A percentile compares a stretch with the other conserved stretches of the same genome.
Conservation (phyloP, 2,888 invertebrate species). For the Drosophila neotestacea region DNA sequence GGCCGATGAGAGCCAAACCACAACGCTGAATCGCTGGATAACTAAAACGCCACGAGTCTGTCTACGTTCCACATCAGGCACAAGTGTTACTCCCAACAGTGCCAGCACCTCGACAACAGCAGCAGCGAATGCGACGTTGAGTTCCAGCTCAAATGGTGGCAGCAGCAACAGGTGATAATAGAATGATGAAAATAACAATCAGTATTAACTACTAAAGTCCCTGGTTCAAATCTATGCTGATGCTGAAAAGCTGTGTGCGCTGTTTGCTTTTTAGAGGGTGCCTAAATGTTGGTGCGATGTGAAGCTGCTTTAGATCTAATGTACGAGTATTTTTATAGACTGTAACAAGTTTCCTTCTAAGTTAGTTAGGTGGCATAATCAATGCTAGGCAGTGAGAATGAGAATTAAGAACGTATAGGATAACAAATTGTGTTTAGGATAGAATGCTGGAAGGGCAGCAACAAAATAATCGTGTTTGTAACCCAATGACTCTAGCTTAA, state of each 20-base stretch:
- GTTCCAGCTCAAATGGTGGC: conserved; percentile 59
- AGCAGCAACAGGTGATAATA: conserved; percentile 50
- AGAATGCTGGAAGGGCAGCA: conserved; percentile 29
- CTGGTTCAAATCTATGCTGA: conserved; percentile 15
- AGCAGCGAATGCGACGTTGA: conserved; percentile 9
- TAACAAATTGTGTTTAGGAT: conserved; percentile 51
- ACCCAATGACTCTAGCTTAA: conserved; percentile 22
- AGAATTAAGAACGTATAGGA: conserved; percentile 20
- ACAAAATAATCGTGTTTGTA: neutral
- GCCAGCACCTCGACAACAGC: conserved; percentile 30
- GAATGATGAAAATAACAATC: conserved; percentile 16
- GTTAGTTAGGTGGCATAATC: conserved; percentile 61
- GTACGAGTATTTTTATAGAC: conserved; percentile 76
- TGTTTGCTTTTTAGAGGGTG: conserved; percentile 63
- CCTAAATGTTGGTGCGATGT: conserved; percentile 15
- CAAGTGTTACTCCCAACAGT: conserved; percentile 20
- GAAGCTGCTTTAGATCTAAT: conserved; percentile 26
- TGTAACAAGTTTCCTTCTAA: conserved; percentile 78
- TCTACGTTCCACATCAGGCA: conserved; percentile 35
- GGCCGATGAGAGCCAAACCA: conserved; percentile 30
- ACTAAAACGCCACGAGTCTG: conserved; percentile 74
- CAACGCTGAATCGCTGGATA: conserved; percentile 81
- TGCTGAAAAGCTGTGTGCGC: conserved; percentile 44
- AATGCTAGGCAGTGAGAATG: conserved; percentile 28
- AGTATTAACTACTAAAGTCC: conserved; percentile 37